Evolutionary conservation across 2,888 invertebrate species (phyloP).

Genomic region (Xanthorhoe designata): DNA sequence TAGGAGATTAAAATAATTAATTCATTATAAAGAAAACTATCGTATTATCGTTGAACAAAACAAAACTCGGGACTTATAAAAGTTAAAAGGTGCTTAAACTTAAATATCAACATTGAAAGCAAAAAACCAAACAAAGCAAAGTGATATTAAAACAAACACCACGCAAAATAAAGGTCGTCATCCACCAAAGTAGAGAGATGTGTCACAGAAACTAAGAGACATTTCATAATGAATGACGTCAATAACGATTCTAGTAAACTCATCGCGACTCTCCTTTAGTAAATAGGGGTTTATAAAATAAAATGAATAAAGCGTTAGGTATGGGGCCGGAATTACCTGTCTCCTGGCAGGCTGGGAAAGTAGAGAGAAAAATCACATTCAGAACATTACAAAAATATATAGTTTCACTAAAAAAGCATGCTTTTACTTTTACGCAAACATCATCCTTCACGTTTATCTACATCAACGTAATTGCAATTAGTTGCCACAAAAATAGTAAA

Average conservation of each 20-base stretch:
- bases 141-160: constrained; percentile 40
- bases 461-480: constrained; percentile 70
- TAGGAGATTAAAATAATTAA: constrained; percentile 3
- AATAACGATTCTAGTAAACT: background rate
- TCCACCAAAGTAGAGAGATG: constrained; percentile 4
- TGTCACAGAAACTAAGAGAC: constrained; percentile 5
- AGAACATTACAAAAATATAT: constrained; percentile 81
- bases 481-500: constrained; percentile 68
- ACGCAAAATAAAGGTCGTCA: constrained; percentile 24
- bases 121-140: constrained; percentile 39
- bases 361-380: constrained; percentile 85
- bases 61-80: constrained; percentile 2
- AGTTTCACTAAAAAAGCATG: constrained; percentile 78
- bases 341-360: constrained; percentile 86
- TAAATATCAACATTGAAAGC: constrained; percentile 42
- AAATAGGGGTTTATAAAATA: constrained; percentile 33
- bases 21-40: background rate
- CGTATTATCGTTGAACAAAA: constrained; percentile 10
- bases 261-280: constrained; percentile 5
- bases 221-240: background rate
- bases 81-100: constrained; percentile 32
- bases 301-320: constrained; percentile 49
- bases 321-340: constrained; percentile 72
- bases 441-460: constrained; percentile 61
- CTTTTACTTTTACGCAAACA: constrained; percentile 60